Evolutionary conservation across 2,888 invertebrate genomes (phyloP).

Genomic region (Azorinus chamasolen): DNA sequence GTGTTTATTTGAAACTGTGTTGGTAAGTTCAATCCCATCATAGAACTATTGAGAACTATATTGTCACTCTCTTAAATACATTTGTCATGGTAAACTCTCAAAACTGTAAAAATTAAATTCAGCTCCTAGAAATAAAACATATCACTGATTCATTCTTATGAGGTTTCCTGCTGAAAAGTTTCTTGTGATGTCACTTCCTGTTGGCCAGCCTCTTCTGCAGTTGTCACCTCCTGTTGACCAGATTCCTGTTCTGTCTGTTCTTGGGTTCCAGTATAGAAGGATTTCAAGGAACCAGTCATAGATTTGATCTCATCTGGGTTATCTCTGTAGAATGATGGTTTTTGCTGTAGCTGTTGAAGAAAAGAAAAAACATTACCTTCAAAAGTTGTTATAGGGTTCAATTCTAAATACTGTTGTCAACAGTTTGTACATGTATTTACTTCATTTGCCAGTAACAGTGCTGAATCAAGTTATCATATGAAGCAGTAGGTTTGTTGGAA

Average conservation of each 20-base stretch:
- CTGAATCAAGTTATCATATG: too few species aligned
- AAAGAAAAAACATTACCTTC: not conserved
- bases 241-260: slow-evolving; percentile 39
- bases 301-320: slow-evolving; percentile 70
- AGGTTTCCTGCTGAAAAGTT: slow-evolving; percentile 40
- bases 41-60: too few species aligned
- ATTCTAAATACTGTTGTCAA: not conserved
- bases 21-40: too few species aligned
- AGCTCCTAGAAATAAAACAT: too few species aligned
- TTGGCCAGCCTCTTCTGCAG: slow-evolving; percentile 15
- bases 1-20: too few species aligned
- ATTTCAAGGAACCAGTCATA: slow-evolving; percentile 53
- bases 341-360: slow-evolving; percentile 62
- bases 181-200: slow-evolving; percentile 17
- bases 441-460: too few species aligned
- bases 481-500: too few species aligned
- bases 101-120: too few species aligned
- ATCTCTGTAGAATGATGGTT: slow-evolving; percentile 72
- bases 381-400: not conserved
- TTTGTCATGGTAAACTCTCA: too few species aligned
- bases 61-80: too few species aligned
- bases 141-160: slow-evolving; percentile 8
- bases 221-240: slow-evolving; percentile 39
- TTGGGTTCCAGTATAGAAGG: slow-evolving; percentile 49
- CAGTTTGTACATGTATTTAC: not conserved